Conservation (phyloP, 2,113 vertebrate species). For the Helogale parvula region DNA sequence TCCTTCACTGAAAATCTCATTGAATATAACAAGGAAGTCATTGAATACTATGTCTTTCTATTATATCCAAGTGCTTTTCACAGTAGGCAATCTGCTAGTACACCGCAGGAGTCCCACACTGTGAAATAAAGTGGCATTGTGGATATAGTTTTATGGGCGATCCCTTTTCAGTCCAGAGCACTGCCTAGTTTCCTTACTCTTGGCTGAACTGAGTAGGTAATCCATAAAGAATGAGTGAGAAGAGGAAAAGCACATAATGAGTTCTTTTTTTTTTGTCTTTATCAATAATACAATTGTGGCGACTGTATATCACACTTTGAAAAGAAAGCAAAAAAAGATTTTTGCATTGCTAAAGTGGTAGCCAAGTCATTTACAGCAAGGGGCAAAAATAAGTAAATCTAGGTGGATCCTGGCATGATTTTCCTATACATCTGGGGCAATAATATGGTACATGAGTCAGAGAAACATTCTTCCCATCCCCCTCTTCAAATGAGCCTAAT, state of each 20-base stretch:
- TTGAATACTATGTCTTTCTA: slow-evolving; percentile 60
- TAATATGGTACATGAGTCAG: background rate
- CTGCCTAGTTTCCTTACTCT: slow-evolving; percentile 26
- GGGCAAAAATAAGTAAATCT: background rate
- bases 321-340: background rate
- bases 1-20: slow-evolving; percentile 24
- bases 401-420: background rate
- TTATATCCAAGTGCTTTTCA: slow-evolving; percentile 60
- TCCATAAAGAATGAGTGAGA: background rate
- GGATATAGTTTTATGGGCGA: background rate
- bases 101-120: background rate
- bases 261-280: background rate
- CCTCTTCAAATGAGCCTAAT: background rate
- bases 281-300: background rate
- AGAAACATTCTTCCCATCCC: background rate
- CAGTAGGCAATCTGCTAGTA: slow-evolving; percentile 44
- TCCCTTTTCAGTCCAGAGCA: slow-evolving; percentile 14
- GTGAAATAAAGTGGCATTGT: slow-evolving; percentile 1
- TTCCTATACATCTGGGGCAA: background rate
- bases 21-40: slow-evolving; percentile 46
- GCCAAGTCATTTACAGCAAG: background rate
- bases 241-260: background rate
- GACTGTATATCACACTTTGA: background rate
- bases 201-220: background rate
- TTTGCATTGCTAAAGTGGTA: slow-evolving; percentile 5